Evolutionary conservation across 2,888 invertebrate species (phyloP).

Genomic region (Tolmerus cingulatus): DNA sequence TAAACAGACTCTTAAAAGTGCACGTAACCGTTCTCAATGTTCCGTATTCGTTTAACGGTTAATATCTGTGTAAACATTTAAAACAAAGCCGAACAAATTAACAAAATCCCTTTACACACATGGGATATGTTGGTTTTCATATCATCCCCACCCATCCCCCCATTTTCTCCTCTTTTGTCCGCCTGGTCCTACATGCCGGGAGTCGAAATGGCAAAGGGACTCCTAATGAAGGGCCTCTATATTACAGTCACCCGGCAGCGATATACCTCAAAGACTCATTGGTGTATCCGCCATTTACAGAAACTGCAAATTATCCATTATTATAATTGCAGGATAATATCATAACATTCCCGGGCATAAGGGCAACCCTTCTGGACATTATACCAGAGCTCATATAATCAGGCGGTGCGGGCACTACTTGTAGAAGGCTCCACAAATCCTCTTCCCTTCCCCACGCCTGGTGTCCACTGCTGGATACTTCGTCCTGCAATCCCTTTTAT

Average conservation of each 20-base stretch:
- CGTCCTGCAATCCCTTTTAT: constrained; percentile 20
- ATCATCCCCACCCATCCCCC: not conserved
- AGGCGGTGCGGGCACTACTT: not conserved
- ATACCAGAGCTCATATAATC: constrained; percentile 18
- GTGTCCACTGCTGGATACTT: not conserved
- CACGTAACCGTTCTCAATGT: constrained; percentile 7
- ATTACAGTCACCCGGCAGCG: not conserved
- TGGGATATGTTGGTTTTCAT: not conserved
- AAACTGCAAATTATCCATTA: constrained; percentile 43
- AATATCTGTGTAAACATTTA: constrained; percentile 31
- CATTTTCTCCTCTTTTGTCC: too few relatives aligned
- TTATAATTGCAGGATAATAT: constrained; percentile 45
- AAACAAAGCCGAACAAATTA: constrained; percentile 33
- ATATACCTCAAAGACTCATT: constrained; percentile 31
- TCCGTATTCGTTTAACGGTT: constrained; percentile 29
- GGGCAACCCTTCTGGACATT: constrained; percentile 38
- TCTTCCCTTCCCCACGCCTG: not conserved
- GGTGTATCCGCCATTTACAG: constrained; percentile 26
- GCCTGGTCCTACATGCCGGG: not conserved
- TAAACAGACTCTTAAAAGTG: constrained; percentile 16
- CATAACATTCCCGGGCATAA: constrained; percentile 34
- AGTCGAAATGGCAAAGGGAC: not conserved
- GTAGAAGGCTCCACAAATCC: not conserved
- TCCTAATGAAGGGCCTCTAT: not conserved
- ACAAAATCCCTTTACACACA: constrained; percentile 22